Conservation (phyloP, 2,797 vertebrate genomes). For the Synaphobranchus kaupii region DNA sequence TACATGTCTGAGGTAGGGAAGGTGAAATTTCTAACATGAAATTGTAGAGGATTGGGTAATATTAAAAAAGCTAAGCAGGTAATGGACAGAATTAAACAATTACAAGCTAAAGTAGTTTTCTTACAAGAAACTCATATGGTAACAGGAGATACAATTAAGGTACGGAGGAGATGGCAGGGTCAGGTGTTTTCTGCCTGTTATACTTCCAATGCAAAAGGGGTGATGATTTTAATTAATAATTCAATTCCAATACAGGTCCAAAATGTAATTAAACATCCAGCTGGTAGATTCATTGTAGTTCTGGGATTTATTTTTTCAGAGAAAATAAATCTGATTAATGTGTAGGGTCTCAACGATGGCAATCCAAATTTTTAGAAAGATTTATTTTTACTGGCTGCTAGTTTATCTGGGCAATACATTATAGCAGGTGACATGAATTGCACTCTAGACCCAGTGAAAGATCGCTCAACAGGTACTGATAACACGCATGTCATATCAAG, state of each 20-base stretch:
- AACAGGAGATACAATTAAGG: neutral
- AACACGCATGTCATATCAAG: neutral
- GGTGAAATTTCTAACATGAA: neutral
- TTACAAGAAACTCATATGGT: neutral
- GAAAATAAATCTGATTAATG: neutral
- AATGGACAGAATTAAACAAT: neutral
- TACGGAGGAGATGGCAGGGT: neutral
- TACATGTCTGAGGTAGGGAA: no score
- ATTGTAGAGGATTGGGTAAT: neutral
- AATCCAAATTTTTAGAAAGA: no score
- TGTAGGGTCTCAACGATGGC: neutral
- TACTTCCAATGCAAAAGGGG: neutral
- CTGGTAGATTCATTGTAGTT: neutral
- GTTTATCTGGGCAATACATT: neutral
- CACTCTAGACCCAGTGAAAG: neutral
- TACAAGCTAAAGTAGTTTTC: neutral
- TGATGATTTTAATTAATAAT: neutral
- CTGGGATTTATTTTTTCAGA: neutral
- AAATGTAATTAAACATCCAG: neutral
- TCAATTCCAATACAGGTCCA: neutral
- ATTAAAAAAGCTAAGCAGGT: neutral
- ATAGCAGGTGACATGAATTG: neutral
- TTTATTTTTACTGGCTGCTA: no score
- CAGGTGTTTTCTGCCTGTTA: neutral
- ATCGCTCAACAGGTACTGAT: neutral